Conservation (phyloP, 1,140 invertebrate genomes). For the Bombus affinis region DNA sequence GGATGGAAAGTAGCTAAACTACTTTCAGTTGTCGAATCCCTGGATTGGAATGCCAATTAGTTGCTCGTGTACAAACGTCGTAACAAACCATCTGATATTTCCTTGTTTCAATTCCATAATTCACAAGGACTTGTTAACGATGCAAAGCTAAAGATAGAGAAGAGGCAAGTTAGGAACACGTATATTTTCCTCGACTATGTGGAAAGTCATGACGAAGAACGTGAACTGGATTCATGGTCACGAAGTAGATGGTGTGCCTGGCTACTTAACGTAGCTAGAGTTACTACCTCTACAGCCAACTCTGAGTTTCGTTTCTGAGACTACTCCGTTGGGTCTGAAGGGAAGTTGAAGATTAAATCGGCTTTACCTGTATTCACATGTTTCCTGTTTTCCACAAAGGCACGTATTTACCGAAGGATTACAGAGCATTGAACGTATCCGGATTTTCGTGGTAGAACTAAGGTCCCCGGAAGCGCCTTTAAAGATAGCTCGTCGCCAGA, state of each 20-base stretch:
- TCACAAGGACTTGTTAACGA: neutral
- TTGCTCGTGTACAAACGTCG: neutral
- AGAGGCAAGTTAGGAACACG: neutral
- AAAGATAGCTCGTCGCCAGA: neutral
- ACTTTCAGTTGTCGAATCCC: neutral
- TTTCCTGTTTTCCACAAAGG: conserved; percentile 31
- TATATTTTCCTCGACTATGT: neutral
- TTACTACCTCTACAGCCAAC: neutral
- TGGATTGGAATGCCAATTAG: neutral
- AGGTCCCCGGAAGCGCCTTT: neutral
- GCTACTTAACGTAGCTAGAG: neutral
- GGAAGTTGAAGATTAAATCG: conserved; percentile 38
- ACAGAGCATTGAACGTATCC: conserved; percentile 8
- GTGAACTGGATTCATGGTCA: conserved; percentile 1
- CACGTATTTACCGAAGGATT: conserved; percentile 36
- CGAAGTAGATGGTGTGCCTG: neutral
- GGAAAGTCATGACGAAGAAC: neutral
- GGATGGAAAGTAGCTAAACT: neutral
- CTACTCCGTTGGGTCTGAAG: neutral
- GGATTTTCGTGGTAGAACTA: neutral
- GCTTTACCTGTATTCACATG: conserved; percentile 31
- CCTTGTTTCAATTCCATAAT: neutral
- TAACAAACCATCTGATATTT: neutral
- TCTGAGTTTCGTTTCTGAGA: conserved; percentile 30
- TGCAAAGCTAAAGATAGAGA: neutral